Percentiles rank a stretch among this genome's conserved stretches.
These are phyloP conservation scores for Cantharis lateralis DNA, from an alignment of 2,888 invertebrate genomes.

Conservation along the genomic window DNA sequence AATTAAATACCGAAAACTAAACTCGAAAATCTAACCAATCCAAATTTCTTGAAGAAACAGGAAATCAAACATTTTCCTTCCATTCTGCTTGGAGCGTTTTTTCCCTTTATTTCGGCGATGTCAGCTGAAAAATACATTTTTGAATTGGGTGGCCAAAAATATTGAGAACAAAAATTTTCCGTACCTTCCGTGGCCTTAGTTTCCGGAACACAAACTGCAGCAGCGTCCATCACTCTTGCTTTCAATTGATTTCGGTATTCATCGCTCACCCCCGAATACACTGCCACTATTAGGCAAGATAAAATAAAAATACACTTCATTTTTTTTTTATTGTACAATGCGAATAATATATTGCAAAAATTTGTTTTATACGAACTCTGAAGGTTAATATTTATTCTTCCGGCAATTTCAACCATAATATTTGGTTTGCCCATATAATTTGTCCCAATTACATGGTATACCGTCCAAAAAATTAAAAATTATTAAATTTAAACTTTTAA, in stretches of 20 bases:
- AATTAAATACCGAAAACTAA: background rate
- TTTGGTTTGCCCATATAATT: background rate
- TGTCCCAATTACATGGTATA: background rate
- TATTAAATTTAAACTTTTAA: background rate
- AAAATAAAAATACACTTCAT: slow-evolving; percentile 11
- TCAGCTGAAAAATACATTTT: slow-evolving; percentile 34
- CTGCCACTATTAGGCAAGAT: background rate
- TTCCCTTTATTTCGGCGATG: slow-evolving; percentile 42
- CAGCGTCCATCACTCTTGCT: background rate
- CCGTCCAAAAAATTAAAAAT: too few relatives aligned
- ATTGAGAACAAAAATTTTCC: background rate
- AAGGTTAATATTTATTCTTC: background rate
- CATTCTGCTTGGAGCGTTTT: slow-evolving; percentile 52
- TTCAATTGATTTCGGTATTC: slow-evolving; percentile 5
- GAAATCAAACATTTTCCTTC: slow-evolving; percentile 57
- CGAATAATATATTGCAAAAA: background rate
- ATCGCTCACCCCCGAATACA: slow-evolving; percentile 10
- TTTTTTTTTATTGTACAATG: background rate
- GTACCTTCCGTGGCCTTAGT: slow-evolving; percentile 18
- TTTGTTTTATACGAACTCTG: background rate
- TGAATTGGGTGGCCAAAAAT: too few relatives aligned
- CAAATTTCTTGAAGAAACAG: slow-evolving; percentile 56
- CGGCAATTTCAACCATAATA: background rate
- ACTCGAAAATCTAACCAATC: slow-evolving; percentile 51
- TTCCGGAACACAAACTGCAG: slow-evolving; percentile 11